Evolutionary conservation across 2,888 invertebrate genomes (phyloP).

Genomic region (Eubasilissa splendida): DNA sequence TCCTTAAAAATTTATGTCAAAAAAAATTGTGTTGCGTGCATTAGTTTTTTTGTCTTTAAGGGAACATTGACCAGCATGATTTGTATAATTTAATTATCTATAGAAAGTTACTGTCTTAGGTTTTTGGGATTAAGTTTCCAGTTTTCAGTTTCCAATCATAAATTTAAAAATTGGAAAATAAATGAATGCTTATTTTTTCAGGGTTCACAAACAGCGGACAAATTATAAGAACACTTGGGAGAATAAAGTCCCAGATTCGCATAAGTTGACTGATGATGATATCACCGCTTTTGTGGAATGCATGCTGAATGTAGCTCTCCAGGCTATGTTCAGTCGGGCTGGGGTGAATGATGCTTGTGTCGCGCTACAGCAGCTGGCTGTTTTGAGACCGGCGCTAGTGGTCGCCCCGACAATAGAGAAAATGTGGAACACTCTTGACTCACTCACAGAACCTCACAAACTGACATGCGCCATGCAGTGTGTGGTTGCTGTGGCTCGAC

Average conservation of each 20-base stretch:
- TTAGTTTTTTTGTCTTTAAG: no score
- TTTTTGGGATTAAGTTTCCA: no score
- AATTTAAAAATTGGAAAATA: conserved; percentile 12
- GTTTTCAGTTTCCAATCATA: neutral
- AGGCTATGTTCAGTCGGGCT: conserved; percentile 84
- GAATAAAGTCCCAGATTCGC: conserved; percentile 76
- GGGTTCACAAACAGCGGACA: conserved; percentile 78
- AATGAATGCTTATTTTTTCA: conserved; percentile 61
- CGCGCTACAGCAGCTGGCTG: conserved; percentile 83
- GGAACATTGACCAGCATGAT: no score
- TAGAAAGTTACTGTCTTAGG: no score
- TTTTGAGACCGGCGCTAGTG: conserved; percentile 85
- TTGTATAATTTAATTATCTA: no score
- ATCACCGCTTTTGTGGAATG: conserved; percentile 86
- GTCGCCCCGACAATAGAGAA: conserved; percentile 88
- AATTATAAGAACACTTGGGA: conserved; percentile 79
- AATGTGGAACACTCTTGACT: conserved; percentile 85
- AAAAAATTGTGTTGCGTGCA: no score
- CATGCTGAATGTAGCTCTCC: conserved; percentile 81
- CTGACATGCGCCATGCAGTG: conserved; percentile 82
- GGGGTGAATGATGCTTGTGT: conserved; percentile 77
- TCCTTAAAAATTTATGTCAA: no score
- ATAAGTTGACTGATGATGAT: conserved; percentile 84
- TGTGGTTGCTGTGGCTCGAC: conserved; percentile 79
- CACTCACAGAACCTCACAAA: conserved; percentile 91